phyloP scores from a whole-genome alignment of 2,888 invertebrate species.

The Hirtodrosophila confusa region DNA sequence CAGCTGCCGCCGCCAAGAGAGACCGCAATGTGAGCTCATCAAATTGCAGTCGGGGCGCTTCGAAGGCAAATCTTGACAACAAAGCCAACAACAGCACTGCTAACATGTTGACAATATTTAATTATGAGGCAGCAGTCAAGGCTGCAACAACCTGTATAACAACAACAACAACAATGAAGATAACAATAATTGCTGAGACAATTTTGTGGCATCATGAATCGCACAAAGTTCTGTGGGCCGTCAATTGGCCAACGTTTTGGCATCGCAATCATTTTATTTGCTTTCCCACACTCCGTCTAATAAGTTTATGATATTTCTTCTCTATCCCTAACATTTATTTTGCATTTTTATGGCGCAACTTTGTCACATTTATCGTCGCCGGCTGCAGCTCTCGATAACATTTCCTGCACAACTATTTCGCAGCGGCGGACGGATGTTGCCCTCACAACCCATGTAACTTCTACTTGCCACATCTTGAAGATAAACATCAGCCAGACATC shows the following conservation, averaged over 20 bases:
- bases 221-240: slow-evolving; percentile 45
- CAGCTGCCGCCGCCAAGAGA: slow-evolving; percentile 32
- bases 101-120: slow-evolving; percentile 74
- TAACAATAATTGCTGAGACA: slow-evolving; percentile 45
- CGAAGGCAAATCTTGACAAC: slow-evolving; percentile 24
- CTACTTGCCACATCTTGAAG: slow-evolving; percentile 28
- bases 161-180: slow-evolving; percentile 33
- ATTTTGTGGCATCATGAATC: slow-evolving; percentile 12
- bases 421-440: slow-evolving; percentile 59
- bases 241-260: slow-evolving; percentile 42
- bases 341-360: slow-evolving; percentile 59
- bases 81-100: slow-evolving; percentile 32
- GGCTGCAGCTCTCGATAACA: slow-evolving; percentile 51
- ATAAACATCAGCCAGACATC: slow-evolving; percentile 55
- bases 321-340: slow-evolving; percentile 47
- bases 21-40: slow-evolving; percentile 56
- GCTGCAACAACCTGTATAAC: slow-evolving; percentile 25
- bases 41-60: slow-evolving; percentile 48
- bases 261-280: slow-evolving; percentile 69
- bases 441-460: slow-evolving; percentile 27
- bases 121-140: slow-evolving; percentile 57
- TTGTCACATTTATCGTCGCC: slow-evolving; percentile 69
- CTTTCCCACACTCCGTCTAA: slow-evolving; percentile 60
- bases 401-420: slow-evolving; percentile 66
- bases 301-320: slow-evolving; percentile 11